Conservation (phyloP, 2,888 invertebrate genomes). For the Cantharis lateralis region DNA sequence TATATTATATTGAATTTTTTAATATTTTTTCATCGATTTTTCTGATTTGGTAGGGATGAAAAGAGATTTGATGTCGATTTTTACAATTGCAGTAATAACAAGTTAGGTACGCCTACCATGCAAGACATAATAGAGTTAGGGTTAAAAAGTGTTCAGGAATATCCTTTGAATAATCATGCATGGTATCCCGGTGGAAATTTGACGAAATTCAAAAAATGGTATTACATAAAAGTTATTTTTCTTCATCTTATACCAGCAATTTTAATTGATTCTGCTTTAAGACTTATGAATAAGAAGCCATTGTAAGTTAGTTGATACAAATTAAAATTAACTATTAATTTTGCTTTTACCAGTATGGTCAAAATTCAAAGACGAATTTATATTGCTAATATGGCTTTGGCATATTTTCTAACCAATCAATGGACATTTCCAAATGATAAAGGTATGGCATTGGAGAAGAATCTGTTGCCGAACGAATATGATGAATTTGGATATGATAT, state of each 20-base stretch:
- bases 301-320: slow-evolving; percentile 56
- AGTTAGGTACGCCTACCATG: slow-evolving; percentile 70
- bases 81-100: slow-evolving; percentile 81
- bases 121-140: slow-evolving; percentile 65
- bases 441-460: slow-evolving; percentile 59
- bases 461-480: slow-evolving; percentile 58
- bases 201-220: slow-evolving; percentile 63
- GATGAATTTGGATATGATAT: slow-evolving; percentile 66
- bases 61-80: slow-evolving; percentile 61
- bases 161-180: slow-evolving; percentile 72
- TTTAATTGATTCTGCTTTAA: slow-evolving; percentile 69
- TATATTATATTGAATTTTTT: too few species aligned
- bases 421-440: slow-evolving; percentile 78
- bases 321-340: background rate
- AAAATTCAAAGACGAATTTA: slow-evolving; percentile 82
- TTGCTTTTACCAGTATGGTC: slow-evolving; percentile 64
- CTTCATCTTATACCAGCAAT: slow-evolving; percentile 82
- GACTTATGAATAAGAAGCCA: slow-evolving; percentile 70
- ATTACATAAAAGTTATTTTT: slow-evolving; percentile 71
- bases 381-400: slow-evolving; percentile 71
- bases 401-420: slow-evolving; percentile 74
- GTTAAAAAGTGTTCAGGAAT: slow-evolving; percentile 54
- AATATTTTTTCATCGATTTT: background rate
- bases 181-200: slow-evolving; percentile 69
- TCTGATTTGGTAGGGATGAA: slow-evolving; percentile 22